Evolutionary conservation across 35 echinoderm and acorn worm genomes (phyloP), one percentile per base, ranked within the genome.

Genomic region (Diadema setosum): DNA sequence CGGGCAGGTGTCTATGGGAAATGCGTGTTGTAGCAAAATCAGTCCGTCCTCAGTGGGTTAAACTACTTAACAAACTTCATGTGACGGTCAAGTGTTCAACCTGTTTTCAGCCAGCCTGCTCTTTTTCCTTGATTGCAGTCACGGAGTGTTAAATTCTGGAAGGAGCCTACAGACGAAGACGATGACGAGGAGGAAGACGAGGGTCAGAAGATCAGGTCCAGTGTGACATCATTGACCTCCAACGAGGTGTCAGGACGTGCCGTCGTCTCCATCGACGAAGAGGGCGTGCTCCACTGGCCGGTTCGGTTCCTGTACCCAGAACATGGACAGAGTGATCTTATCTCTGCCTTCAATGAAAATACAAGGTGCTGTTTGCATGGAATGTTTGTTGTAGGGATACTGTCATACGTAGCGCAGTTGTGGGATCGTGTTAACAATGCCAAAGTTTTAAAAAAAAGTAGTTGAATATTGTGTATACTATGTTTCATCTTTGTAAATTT

Each of bases 261-360:
- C 6, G 29, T 46, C 18, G 89, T 98, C 25, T 42, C 11, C 7
- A 42, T 94, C 33, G 92, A 94, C 49, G 85, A 91, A 9, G 43
- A 65, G 18, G 96, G 89, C 20, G 42, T 46, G 23, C 92, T 98
- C 17, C 41, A 81, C 45, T 98, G 96, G 96, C 96, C 96, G n/a
- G 96, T 94, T 1, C 84, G 88, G 39, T 98, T 98, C 44, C 85
- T 98, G 25, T 98, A 98, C 56, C 96, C 96, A 29, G 96, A 98
- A 39, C 81, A 91, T 42, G 85, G 84, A 37, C 88, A 91, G 20
- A 94, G 93, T 67, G 96, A 98, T 63, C 18, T 98, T 7, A 88
- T 98, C 63, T 49, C 56, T 45, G 96, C 65, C 39, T 98, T 98
- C 74, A 80, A 94, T 64, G 96, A 98, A 91, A 87, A 94, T 75